Percentiles rank a stretch among this genome's conserved stretches.
These are phyloP conservation scores for Melanotaenia duboulayi DNA, from an alignment of 2,113 vertebrate species.

Conservation along the genomic window DNA sequence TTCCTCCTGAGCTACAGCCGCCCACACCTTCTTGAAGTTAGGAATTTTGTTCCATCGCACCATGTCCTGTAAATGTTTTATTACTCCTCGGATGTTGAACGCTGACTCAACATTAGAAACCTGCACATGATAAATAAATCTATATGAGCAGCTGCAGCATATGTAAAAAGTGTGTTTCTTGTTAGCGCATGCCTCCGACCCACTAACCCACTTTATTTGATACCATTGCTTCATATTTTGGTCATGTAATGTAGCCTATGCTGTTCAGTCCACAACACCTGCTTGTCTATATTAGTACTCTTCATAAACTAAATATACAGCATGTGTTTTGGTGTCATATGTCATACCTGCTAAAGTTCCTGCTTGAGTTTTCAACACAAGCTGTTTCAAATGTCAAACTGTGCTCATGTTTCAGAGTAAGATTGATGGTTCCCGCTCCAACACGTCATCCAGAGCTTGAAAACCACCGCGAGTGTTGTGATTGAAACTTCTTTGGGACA, in stretches of 20 bases:
- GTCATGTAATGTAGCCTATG: constrained; percentile 41
- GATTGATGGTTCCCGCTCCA: constrained; percentile 18
- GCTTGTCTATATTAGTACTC: constrained; percentile 51
- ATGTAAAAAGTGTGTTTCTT: no score
- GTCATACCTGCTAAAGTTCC: constrained; percentile 17
- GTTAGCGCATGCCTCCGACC: no score
- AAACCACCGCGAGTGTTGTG: constrained; percentile 26
- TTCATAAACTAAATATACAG: constrained; percentile 21
- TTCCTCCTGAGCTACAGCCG: no score
- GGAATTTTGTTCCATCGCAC: no score
- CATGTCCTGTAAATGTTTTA: no score
- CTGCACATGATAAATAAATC: no score
- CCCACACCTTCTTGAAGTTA: no score
- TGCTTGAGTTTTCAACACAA: constrained; percentile 28
- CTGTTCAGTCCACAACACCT: constrained; percentile 55
- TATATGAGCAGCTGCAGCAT: no score
- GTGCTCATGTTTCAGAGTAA: no score
- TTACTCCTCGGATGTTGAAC: no score
- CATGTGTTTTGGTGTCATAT: constrained; percentile 35
- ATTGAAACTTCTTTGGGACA: constrained; percentile 60
- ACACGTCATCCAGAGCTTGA: constrained; percentile 28
- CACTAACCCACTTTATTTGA: constrained; percentile 32
- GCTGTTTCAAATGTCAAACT: constrained; percentile 26
- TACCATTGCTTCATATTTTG: constrained; percentile 13
- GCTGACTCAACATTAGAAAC: no score